Percentiles rank a stretch among this genome's conserved stretches.
These are phyloP conservation scores for Gastrophryne carolinensis DNA, from an alignment of 2,797 vertebrate genomes.

Conservation along the genomic window DNA sequence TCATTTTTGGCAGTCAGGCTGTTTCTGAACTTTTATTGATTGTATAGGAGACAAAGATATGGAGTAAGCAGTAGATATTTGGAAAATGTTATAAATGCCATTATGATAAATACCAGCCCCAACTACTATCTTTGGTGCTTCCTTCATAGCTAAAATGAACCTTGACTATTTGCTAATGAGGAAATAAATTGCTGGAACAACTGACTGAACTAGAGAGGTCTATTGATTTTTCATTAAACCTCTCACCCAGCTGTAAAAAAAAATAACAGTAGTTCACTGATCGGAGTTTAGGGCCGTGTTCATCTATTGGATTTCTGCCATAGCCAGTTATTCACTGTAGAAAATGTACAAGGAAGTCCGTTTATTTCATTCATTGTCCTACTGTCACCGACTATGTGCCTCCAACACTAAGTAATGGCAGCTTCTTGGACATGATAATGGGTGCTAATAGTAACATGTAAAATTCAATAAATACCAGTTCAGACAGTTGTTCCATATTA, in stretches of 20 bases:
- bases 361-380: slow-evolving; percentile 74
- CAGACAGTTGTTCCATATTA: too few species aligned
- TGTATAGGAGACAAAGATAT: too few species aligned
- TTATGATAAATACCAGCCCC: neutral
- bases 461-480: slow-evolving; percentile 58
- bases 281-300: slow-evolving; percentile 75
- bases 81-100: neutral
- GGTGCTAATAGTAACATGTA: slow-evolving; percentile 58
- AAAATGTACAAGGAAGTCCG: slow-evolving; percentile 73
- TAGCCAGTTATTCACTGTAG: slow-evolving; percentile 72
- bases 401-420: slow-evolving; percentile 71
- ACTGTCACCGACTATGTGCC: slow-evolving; percentile 72
- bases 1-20: too few species aligned
- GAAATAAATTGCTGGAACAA: slow-evolving; percentile 48
- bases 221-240: slow-evolving; percentile 94
- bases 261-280: slow-evolving; percentile 83
- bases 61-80: neutral
- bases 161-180: slow-evolving; percentile 42
- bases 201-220: slow-evolving; percentile 70
- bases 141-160: slow-evolving; percentile 61
- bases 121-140: neutral
- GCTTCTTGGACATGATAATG: slow-evolving; percentile 68
- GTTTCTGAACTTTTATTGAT: too few species aligned
- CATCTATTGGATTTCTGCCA: slow-evolving; percentile 89
- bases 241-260: slow-evolving; percentile 63